Evolutionary conservation across 2,797 vertebrate genomes (phyloP).

Genomic region (Zenarchopterus dispar): DNA sequence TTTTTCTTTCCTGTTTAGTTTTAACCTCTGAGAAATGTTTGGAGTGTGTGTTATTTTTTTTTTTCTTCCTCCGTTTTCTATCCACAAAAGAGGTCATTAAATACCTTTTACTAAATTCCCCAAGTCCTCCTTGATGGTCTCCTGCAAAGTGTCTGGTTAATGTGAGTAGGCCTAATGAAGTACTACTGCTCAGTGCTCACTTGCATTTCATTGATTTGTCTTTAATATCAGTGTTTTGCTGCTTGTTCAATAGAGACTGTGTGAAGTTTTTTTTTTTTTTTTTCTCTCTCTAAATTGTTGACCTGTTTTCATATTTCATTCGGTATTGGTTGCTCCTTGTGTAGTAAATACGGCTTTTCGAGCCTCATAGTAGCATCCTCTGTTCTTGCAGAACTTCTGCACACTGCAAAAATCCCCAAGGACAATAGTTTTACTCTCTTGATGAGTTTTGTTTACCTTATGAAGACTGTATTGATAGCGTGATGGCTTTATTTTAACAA

Average conservation of each 20-base stretch:
- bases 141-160: constrained; percentile 59
- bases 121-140: constrained; percentile 53
- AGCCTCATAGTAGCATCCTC: constrained; percentile 70
- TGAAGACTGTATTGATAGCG: constrained; percentile 62
- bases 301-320: constrained; percentile 66
- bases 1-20: constrained; percentile 49
- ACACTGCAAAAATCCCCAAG: constrained; percentile 37
- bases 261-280: constrained; percentile 13
- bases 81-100: constrained; percentile 80
- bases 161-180: constrained; percentile 62
- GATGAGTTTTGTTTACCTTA: constrained; percentile 57
- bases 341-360: constrained; percentile 51
- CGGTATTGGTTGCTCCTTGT: constrained; percentile 51
- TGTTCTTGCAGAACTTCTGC: constrained; percentile 44
- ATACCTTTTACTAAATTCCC: constrained; percentile 74
- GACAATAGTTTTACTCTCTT: constrained; percentile 47
- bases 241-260: constrained; percentile 63
- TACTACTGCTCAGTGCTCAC: constrained; percentile 68
- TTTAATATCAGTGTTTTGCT: constrained; percentile 70
- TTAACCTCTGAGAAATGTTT: constrained; percentile 65
- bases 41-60: constrained; percentile 40
- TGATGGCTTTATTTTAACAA: constrained; percentile 69
- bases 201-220: constrained; percentile 53
- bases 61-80: constrained; percentile 34
- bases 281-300: constrained; percentile 27